Evolutionary conservation across 2,797 vertebrate species (phyloP).

Genomic region (Alfaro cultratus): DNA sequence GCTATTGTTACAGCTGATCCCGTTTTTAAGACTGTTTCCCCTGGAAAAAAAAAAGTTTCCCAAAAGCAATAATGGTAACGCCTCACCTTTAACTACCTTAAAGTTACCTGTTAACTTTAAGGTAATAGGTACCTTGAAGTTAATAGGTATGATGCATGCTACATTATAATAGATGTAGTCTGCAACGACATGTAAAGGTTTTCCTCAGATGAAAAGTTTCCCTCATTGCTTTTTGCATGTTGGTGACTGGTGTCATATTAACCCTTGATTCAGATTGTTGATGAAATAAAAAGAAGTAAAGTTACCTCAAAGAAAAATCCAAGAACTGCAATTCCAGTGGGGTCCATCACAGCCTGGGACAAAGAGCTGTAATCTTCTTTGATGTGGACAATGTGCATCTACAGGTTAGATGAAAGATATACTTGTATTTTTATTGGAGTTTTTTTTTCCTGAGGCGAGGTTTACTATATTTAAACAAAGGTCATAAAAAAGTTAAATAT

Average conservation of each 20-base stretch:
- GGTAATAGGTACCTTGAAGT: too few relatives aligned
- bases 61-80: not conserved
- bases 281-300: not conserved
- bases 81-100: not conserved
- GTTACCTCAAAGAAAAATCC: slow-evolving; percentile 75
- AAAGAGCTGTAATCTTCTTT: slow-evolving; percentile 63
- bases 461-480: not conserved
- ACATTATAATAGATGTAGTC: not conserved
- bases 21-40: not conserved
- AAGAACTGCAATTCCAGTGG: slow-evolving; percentile 71
- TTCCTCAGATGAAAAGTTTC: not conserved
- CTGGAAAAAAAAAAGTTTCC: not conserved
- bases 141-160: too few relatives aligned
- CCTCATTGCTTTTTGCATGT: not conserved
- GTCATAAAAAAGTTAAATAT: not conserved
- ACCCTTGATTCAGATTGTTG: not conserved
- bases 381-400: slow-evolving; percentile 79
- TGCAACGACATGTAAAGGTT: too few relatives aligned
- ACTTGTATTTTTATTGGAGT: not conserved
- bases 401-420: slow-evolving; percentile 1
- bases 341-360: slow-evolving; percentile 47
- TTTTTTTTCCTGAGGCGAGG: too few relatives aligned
- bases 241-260: not conserved
- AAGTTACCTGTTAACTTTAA: not conserved
- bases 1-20: not conserved